Percentiles rank a stretch among this genome's conserved stretches.
Conservation (phyloP, 2,888 invertebrate genomes). For the Suillia variegata region DNA sequence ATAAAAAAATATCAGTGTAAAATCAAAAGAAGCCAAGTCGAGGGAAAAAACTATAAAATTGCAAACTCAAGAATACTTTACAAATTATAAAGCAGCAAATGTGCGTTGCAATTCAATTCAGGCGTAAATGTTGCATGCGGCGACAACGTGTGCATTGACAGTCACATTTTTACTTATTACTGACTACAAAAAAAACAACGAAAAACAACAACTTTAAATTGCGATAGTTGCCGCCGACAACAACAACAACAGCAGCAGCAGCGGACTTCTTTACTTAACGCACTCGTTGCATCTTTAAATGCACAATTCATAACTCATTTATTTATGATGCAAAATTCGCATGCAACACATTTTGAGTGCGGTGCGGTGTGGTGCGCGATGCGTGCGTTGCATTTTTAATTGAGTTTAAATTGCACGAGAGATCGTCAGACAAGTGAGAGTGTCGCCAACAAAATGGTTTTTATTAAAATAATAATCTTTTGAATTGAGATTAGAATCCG, state of each 20-base stretch:
- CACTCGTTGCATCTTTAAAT: neutral
- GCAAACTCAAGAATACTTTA: neutral
- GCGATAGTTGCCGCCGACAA: constrained; percentile 4
- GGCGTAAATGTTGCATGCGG: constrained; percentile 2
- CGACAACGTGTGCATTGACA: neutral
- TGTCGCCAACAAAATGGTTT: neutral
- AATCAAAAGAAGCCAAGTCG: neutral
- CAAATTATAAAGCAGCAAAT: neutral
- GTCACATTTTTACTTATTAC: too few species aligned
- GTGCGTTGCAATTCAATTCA: constrained; percentile 3
- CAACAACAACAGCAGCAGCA: neutral
- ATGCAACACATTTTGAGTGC: neutral
- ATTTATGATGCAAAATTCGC: constrained; percentile 10
- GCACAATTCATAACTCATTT: constrained; percentile 7
- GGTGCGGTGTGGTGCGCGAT: neutral
- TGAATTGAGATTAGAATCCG: too few species aligned
- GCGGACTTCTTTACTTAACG: neutral
- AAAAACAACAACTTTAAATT: too few species aligned
- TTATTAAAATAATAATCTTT: too few species aligned
- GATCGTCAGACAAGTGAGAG: too few species aligned
- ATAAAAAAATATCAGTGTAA: neutral
- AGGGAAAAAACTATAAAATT: neutral
- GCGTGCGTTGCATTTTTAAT: constrained; percentile 13
- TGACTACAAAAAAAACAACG: neutral
- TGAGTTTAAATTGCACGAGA: constrained; percentile 7